phyloP scores from a whole-genome alignment of 1,140 invertebrate species.

The Lucilia sericata region DNA sequence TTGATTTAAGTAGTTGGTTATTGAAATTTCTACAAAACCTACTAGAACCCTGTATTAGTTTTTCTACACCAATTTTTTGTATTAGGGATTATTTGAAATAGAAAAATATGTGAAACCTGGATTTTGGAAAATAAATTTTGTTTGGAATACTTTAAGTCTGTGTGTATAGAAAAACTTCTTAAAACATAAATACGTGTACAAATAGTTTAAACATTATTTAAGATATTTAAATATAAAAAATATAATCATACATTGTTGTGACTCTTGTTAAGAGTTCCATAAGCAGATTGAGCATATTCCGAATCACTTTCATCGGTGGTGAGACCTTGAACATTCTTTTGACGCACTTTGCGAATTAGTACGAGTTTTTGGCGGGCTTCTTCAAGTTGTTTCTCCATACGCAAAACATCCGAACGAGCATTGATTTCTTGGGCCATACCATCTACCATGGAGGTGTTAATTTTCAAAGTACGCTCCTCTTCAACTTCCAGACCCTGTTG shows the following conservation, averaged over 20 bases:
- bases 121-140: neutral
- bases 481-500: slow-evolving; percentile 93
- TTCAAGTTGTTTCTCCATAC: slow-evolving; percentile 93
- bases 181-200: neutral
- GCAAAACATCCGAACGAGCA: slow-evolving; percentile 86
- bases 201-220: neutral
- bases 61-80: too few relatives aligned
- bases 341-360: slow-evolving; percentile 86
- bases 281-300: slow-evolving; percentile 58
- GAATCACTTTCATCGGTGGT: slow-evolving; percentile 73
- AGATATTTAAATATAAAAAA: slow-evolving; percentile 4
- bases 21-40: too few relatives aligned
- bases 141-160: neutral
- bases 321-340: slow-evolving; percentile 71
- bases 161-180: slow-evolving; percentile 8
- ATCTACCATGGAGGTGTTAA: slow-evolving; percentile 92
- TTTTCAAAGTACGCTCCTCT: slow-evolving; percentile 88
- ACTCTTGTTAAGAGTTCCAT: slow-evolving; percentile 60
- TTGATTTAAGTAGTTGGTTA: too few relatives aligned
- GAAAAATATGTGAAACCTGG: neutral
- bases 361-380: slow-evolving; percentile 90
- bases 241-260: slow-evolving; percentile 65
- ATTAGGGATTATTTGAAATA: too few relatives aligned
- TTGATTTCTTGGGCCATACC: slow-evolving; percentile 94
- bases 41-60: too few relatives aligned